Evolutionary conservation across 2,888 invertebrate species (phyloP), one percentile per base, ranked within the genome.

Genomic region (Geotrupes spiniger): DNA sequence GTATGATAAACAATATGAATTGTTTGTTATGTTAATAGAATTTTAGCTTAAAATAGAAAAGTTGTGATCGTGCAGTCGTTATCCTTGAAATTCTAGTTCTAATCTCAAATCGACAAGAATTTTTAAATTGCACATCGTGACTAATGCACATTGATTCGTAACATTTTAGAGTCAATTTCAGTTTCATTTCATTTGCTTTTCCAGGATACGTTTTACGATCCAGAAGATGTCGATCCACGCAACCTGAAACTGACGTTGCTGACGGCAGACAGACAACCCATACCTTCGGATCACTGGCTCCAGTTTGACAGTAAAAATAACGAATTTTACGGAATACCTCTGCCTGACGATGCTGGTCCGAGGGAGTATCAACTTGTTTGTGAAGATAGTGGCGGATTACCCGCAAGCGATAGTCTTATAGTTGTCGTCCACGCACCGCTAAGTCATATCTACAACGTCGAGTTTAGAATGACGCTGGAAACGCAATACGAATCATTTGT

Each of bases 271-370:
- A 79, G 87, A 46, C 79, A 80, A 3, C 78, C 81, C 38, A 75
- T 92, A 16, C 80, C 83, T 4, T 63, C 78, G 0, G 76, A 81
- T 9, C 84, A 87, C 67, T 96, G 95, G 94, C 72, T 96, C 54
- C 92, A 92, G 70, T 92, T 94, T 68, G 92, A 95, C 69, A 77
- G 79, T 1, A 87, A 87, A 63, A 92, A 91, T 74, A 88, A 91
- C 64, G 92, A 91, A 74, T 89, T 96, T 73, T 91, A 83, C 67
- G 94, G 94, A 0, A 79, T 96, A 42, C 92, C 93, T 1, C 75
- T 85, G 51, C 76, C 81, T 0, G 87, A 93, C 68, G 79, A 94
- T 68, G 79, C 81, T 12, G 89, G 90, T 21, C 79, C 81, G 9
- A 83, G 83, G 53, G 87, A 87, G 60, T 93, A 91, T 65, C 84